Base-by-base conservation (phyloP, 2,888 invertebrate genomes). In the Nipponacmea schrenckii region DNA sequence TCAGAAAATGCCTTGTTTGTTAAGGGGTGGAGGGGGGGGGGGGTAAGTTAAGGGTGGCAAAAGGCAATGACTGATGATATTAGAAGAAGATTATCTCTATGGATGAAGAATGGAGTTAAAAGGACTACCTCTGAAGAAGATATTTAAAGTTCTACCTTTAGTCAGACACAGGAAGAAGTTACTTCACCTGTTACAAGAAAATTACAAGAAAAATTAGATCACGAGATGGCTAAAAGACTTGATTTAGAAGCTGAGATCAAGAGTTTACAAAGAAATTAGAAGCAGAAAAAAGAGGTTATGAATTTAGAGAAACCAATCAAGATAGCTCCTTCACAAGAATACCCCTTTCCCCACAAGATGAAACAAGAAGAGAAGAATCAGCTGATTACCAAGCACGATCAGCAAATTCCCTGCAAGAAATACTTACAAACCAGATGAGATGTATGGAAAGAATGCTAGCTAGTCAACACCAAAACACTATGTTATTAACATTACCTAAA, bases 361-460 rank as follows among this genome's bases (percentile, higher is more conserved):
- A n/a, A n/a, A 39, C 39, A 39, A 39, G 4, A 7, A 5, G 10
- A 39, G 8, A 39, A 39, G 39, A 39, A 39, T 10, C 39, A 39
- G 39, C 4, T 39, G 39, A 39, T 39, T 10, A 39, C 10, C 39
- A 39, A 39, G 10, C 39, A 39, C 39, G 10, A 39, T 39, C n/a
- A 24, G 24, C n/a, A 56, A 10, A n/a, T 10, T 12, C 56, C 12
- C 56, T 56, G 10, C 20, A 56, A 56, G 56, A n/a, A 56, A 56
- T 56, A 24, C 24, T 56, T 8, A 24, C n/a, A 56, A 56, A 56
- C 4, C 24, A 56, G 20, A 56, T 24, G 24, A 56, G 24, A 56
- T 56, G 56, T 56, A 56, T 56, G 56, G 56, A 56, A 56, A 56
- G 56, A 56, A 56, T 56, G 56, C 15, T 20, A 24, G 56, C n/a